A percentile compares a stretch with the other conserved stretches of the same genome.
These are phyloP conservation scores for Mesochorus sp. DNA, from an alignment of 2,888 invertebrate species.

Conservation along the genomic window DNA sequence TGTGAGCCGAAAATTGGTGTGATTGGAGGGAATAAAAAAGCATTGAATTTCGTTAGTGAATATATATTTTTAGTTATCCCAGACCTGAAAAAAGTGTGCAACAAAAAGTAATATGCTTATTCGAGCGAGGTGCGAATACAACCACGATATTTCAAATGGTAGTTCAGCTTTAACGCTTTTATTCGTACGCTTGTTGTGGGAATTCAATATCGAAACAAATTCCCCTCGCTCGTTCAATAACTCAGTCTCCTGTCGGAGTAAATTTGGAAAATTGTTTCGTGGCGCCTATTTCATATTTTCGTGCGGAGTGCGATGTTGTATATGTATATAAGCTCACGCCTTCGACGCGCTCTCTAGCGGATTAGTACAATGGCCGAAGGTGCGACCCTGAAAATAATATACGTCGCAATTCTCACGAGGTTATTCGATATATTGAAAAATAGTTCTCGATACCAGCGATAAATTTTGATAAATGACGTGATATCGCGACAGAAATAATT, in stretches of 20 bases:
- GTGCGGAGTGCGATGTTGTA: not conserved
- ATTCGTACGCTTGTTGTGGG: not conserved
- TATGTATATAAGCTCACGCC: not conserved
- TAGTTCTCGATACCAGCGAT: too few species aligned
- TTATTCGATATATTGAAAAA: too few species aligned
- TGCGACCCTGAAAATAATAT: not conserved
- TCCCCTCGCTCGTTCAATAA: not conserved
- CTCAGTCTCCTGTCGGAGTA: not conserved
- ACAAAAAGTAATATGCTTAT: too few species aligned
- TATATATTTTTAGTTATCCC: too few species aligned
- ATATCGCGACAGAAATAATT: too few species aligned
- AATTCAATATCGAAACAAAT: conserved; percentile 13
- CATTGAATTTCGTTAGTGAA: too few species aligned
- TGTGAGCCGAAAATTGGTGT: too few species aligned
- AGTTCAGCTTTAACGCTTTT: too few species aligned
- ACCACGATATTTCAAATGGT: too few species aligned
- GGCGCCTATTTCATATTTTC: not conserved
- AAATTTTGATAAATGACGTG: too few species aligned
- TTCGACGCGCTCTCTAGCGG: not conserved
- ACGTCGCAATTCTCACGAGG: not conserved
- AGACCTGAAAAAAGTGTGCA: too few species aligned
- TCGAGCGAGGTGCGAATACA: not conserved
- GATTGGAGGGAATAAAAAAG: too few species aligned
- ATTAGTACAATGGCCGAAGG: not conserved
- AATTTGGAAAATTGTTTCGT: not conserved